phyloP scores from a whole-genome alignment of 2,113 vertebrate genomes.

The Amazona vittata region DNA sequence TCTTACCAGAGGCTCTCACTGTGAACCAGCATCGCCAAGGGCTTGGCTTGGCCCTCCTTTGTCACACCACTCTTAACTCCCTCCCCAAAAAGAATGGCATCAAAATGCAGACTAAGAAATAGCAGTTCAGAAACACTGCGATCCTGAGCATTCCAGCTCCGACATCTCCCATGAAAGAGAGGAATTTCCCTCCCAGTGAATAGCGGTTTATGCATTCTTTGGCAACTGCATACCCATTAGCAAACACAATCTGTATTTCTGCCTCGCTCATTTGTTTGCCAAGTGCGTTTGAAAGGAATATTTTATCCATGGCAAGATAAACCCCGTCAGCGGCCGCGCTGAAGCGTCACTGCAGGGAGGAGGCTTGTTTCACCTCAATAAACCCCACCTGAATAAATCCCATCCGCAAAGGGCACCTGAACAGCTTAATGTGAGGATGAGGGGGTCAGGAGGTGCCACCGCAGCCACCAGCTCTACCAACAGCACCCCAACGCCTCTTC shows the following conservation, averaged over 20 bases:
- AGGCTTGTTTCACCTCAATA: background rate
- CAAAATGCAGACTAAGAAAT: accelerated
- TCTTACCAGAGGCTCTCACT: background rate
- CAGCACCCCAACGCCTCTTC: background rate
- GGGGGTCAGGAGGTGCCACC: background rate
- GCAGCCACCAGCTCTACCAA: background rate
- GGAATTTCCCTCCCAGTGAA: background rate
- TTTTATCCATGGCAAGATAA: background rate
- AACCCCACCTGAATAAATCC: background rate
- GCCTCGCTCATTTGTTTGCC: constrained; percentile 14
- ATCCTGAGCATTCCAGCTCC: background rate
- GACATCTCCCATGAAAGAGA: background rate
- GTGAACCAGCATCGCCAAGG: background rate
- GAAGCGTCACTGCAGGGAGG: accelerated
- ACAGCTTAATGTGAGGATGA: accelerated
- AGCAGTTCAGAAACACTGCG: background rate
- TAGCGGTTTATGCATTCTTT: background rate
- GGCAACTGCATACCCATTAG: background rate
- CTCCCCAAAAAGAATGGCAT: background rate
- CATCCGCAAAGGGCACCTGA: background rate
- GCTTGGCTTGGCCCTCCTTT: background rate
- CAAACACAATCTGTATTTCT: background rate
- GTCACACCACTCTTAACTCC: accelerated
- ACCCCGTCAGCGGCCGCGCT: accelerated
- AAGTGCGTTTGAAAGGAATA: background rate